phyloP scores from a whole-genome alignment of 30 jellyfish, hydroid and myxozoan species.

The Turritopsis dohrnii region DNA sequence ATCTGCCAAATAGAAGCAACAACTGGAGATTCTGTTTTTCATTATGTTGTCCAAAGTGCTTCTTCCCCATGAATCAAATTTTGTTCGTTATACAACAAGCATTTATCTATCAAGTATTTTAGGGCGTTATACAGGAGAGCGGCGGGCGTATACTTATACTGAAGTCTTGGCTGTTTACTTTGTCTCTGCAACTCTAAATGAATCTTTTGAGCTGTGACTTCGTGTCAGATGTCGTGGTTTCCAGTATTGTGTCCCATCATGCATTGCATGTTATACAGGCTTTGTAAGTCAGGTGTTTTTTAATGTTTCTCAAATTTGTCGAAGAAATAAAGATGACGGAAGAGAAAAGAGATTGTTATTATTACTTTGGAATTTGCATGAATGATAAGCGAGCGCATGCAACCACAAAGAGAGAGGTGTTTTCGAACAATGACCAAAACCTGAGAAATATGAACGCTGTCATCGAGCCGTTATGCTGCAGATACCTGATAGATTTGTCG shows the following conservation, averaged over 20 bases:
- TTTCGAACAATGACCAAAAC: background rate
- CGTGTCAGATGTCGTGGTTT: too few species aligned
- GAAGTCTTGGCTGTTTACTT: too few species aligned
- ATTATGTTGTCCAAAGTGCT: too few species aligned
- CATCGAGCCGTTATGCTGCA: background rate
- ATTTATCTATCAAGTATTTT: too few species aligned
- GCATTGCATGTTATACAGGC: background rate
- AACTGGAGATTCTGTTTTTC: too few species aligned
- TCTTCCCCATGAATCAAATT: too few species aligned
- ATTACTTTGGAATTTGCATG: background rate
- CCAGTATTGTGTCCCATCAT: too few species aligned
- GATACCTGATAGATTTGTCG: background rate
- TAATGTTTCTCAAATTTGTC: background rate
- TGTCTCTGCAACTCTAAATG: too few species aligned
- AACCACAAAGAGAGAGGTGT: background rate
- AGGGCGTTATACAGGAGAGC: background rate
- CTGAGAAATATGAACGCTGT: background rate
- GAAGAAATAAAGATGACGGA: background rate
- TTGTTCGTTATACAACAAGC: too few species aligned
- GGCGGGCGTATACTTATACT: background rate
- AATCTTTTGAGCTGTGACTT: too few species aligned
- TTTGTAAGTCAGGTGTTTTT: background rate
- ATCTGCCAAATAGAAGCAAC: background rate
- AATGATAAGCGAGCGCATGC: background rate
- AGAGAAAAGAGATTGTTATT: background rate